Conservation (phyloP, 1,140 invertebrate species). For the Diprion similis region DNA sequence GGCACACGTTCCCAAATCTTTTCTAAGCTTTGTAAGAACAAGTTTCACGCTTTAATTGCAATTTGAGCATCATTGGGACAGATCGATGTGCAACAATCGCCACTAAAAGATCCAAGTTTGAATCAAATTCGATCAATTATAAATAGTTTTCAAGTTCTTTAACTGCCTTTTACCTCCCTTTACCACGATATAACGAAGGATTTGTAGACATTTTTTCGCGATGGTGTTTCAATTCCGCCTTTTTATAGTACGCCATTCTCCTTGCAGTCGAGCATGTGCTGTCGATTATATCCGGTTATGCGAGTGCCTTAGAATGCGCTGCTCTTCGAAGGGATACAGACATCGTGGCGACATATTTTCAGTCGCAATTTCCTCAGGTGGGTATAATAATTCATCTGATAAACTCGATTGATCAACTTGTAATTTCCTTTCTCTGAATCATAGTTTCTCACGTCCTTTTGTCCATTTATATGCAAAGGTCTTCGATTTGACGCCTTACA, state of each 20-base stretch:
- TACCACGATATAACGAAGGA: slow-evolving; percentile 27
- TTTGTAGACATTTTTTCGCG: slow-evolving; percentile 6
- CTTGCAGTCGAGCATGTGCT: slow-evolving; percentile 54
- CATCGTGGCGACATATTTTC: slow-evolving; percentile 51
- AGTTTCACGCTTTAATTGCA: too few species aligned
- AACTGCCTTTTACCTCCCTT: background rate
- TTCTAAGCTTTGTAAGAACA: too few species aligned
- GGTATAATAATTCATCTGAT: background rate
- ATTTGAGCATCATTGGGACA: too few species aligned
- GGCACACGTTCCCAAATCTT: too few species aligned
- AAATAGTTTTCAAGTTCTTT: background rate
- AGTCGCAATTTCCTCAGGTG: slow-evolving; percentile 57
- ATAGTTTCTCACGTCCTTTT: background rate
- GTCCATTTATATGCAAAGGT: slow-evolving; percentile 43
- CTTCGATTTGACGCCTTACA: slow-evolving; percentile 48
- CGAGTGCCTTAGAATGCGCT: slow-evolving; percentile 50
- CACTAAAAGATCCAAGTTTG: slow-evolving; percentile 8
- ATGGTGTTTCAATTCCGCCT: background rate
- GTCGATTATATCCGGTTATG: slow-evolving; percentile 49
- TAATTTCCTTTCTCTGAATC: background rate
- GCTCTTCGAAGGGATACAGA: slow-evolving; percentile 36
- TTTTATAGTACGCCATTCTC: slow-evolving; percentile 8
- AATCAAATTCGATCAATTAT: slow-evolving; percentile 6
- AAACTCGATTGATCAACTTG: background rate
- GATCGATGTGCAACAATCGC: too few species aligned